A percentile compares a stretch with the other conserved stretches of the same genome.
These are phyloP conservation scores for Streblospio benedicti DNA, from an alignment of 1,140 invertebrate genomes.

Conservation along the genomic window DNA sequence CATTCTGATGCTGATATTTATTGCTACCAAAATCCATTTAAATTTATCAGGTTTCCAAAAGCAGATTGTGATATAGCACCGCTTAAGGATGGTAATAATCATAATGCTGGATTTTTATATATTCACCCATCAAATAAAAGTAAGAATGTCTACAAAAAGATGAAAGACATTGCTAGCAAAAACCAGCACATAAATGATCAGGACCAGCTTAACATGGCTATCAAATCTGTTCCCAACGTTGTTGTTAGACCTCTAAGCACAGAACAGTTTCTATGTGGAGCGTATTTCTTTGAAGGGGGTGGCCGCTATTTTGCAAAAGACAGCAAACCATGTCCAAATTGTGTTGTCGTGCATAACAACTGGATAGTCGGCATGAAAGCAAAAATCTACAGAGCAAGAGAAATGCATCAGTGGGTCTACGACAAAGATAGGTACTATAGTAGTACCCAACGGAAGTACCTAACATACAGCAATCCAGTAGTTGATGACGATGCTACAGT, in stretches of 20 bases:
- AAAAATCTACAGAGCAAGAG: neutral
- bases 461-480: neutral
- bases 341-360: conserved; percentile 4
- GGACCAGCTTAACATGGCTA: conserved; percentile 2
- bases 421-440: neutral
- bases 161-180: neutral
- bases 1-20: conserved; percentile 12
- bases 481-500: conserved; percentile 5
- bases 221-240: neutral
- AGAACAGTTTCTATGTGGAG: conserved; percentile 2
- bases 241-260: neutral
- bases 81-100: neutral
- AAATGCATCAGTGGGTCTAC: neutral
- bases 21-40: conserved; percentile 7
- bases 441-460: neutral
- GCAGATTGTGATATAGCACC: conserved; percentile 1
- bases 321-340: conserved; percentile 3
- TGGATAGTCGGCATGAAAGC: neutral
- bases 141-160: conserved; percentile 7
- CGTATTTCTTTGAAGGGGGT: conserved; percentile 10
- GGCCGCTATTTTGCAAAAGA: conserved; percentile 4
- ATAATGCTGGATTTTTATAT: conserved; percentile 11
- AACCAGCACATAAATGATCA: conserved; percentile 11
- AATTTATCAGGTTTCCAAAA: neutral
- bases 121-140: neutral